phyloP scores from a whole-genome alignment of 2,797 vertebrate species.

The Enoplosus armatus region DNA sequence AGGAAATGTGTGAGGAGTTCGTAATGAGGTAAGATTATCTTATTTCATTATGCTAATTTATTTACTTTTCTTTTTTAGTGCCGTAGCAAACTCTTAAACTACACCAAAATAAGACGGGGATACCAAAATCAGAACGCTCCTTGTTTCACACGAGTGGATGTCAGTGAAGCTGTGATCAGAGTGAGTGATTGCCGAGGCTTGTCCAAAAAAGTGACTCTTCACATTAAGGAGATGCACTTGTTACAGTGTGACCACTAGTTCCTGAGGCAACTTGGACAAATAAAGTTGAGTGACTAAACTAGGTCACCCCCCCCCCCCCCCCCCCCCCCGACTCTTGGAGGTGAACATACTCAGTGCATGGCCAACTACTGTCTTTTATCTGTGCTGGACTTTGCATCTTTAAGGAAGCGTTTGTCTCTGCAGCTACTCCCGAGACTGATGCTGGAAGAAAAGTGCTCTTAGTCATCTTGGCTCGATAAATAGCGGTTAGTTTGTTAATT shows the following conservation, averaged over 20 bases:
- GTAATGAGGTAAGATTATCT: neutral
- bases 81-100: neutral
- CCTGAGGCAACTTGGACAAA: constrained; percentile 1
- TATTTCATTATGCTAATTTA: neutral
- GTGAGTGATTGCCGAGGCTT: neutral
- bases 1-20: neutral
- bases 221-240: neutral
- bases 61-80: neutral
- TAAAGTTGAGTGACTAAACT: neutral
- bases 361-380: neutral
- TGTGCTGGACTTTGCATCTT: neutral
- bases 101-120: neutral
- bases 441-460: constrained; percentile 12
- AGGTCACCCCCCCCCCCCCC: neutral
- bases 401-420: neutral
- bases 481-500: constrained; percentile 23
- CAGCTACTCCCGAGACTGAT: neutral
- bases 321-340: neutral
- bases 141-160: neutral
- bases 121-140: neutral
- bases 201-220: neutral
- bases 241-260: neutral
- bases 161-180: constrained; percentile 2
- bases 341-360: neutral
- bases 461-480: constrained; percentile 43